A percentile compares a stretch with the other conserved stretches of the same genome.
These are phyloP conservation scores for Galagoides demidoff DNA, from an alignment of 2,797 vertebrate species.

Conservation along the genomic window DNA sequence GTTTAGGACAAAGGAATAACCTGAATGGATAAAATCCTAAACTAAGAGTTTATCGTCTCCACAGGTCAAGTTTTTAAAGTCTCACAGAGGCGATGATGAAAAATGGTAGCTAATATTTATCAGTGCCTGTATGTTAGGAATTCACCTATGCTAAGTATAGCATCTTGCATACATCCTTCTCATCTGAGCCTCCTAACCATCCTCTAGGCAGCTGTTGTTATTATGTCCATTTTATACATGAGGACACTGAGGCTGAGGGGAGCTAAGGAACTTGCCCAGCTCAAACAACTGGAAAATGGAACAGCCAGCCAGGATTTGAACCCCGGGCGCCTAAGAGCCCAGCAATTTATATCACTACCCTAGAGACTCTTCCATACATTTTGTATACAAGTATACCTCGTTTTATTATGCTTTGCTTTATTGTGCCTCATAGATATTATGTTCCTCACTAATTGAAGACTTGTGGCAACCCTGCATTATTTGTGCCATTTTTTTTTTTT, in stretches of 20 bases:
- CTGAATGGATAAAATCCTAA: not conserved
- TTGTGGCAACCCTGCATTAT: not conserved
- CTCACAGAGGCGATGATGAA: not conserved
- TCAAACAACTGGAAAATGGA: constrained; percentile 7
- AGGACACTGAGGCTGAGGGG: constrained; percentile 28
- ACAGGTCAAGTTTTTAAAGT: constrained; percentile 54
- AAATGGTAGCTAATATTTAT: not conserved
- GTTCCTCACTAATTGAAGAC: not conserved
- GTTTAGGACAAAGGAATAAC: constrained; percentile 11
- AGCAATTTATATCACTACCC: not conserved
- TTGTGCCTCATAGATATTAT: not conserved
- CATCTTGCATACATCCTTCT: not conserved
- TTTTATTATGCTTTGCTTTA: not conserved
- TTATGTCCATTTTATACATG: constrained; percentile 20
- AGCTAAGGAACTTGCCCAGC: not conserved
- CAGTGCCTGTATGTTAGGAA: not conserved
- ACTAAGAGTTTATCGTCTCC: not conserved
- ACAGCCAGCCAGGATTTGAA: constrained; percentile 44
- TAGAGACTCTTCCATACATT: not conserved
- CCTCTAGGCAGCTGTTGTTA: not conserved
- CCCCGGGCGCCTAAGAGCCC: not conserved
- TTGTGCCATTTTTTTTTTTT: not conserved
- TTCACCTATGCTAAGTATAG: not conserved
- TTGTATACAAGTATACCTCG: not conserved
- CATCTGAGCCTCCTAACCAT: not conserved